Evolutionary conservation across 2,888 invertebrate species (phyloP).

Genomic region (Spodoptera littoralis): DNA sequence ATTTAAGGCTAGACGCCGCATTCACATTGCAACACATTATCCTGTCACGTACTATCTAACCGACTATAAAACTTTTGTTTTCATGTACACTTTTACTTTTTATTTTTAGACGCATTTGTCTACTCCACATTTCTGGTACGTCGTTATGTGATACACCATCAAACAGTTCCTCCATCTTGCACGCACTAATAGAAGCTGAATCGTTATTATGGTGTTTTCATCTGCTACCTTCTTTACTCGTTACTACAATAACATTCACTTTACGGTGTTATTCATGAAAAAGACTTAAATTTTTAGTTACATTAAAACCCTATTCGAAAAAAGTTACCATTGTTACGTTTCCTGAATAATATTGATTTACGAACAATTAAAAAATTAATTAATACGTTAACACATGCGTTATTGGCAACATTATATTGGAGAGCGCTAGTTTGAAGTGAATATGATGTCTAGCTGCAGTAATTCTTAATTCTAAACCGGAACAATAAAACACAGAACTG

Average conservation of each 20-base stretch:
- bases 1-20: slow-evolving; percentile 64
- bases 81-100: slow-evolving; percentile 61
- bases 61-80: slow-evolving; percentile 63
- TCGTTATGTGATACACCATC: slow-evolving; percentile 75
- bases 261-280: too few species aligned
- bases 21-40: slow-evolving; percentile 64
- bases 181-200: slow-evolving; percentile 60
- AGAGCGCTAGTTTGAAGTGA: slow-evolving; percentile 2
- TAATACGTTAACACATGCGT: too few species aligned
- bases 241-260: too few species aligned
- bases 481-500: slow-evolving; percentile 44
- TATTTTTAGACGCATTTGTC: slow-evolving; percentile 62
- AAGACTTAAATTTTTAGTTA: too few species aligned
- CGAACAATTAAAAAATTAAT: too few species aligned
- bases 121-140: slow-evolving; percentile 48
- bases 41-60: slow-evolving; percentile 66
- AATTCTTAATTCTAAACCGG: slow-evolving; percentile 27
- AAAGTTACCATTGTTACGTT: too few species aligned
- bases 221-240: slow-evolving; percentile 57
- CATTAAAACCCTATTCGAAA: too few species aligned
- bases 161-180: slow-evolving; percentile 61
- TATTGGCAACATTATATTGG: too few species aligned
- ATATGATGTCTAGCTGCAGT: slow-evolving; percentile 11
- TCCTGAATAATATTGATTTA: too few species aligned
- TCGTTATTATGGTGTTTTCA: slow-evolving; percentile 65